Conservation (phyloP, 2,888 invertebrate species). For the Argyra leucocephala region DNA sequence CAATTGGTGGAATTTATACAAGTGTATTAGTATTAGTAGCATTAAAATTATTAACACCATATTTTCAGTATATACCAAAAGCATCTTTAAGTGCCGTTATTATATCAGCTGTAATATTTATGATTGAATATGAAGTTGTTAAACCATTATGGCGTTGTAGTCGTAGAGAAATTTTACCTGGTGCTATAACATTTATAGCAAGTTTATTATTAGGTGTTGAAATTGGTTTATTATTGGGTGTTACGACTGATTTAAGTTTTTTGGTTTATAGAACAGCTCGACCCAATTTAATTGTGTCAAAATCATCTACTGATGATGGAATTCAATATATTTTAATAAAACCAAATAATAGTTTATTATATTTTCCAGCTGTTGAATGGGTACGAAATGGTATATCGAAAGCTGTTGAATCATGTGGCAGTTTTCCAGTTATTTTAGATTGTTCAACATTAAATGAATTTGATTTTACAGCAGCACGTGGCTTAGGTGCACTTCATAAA, state of each 20-base stretch:
- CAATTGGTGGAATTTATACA: slow-evolving; percentile 76
- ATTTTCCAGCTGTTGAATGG: slow-evolving; percentile 77
- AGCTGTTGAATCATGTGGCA: slow-evolving; percentile 59
- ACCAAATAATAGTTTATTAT: slow-evolving; percentile 65
- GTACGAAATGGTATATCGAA: slow-evolving; percentile 68
- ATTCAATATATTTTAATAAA: slow-evolving; percentile 65
- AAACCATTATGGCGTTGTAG: slow-evolving; percentile 78
- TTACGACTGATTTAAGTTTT: slow-evolving; percentile 66
- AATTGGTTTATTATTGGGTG: slow-evolving; percentile 74
- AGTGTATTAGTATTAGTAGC: slow-evolving; percentile 73
- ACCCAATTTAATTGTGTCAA: slow-evolving; percentile 64
- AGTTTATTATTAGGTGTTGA: slow-evolving; percentile 78
- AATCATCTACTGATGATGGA: slow-evolving; percentile 59
- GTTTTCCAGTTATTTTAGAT: slow-evolving; percentile 69
- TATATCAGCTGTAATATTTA: slow-evolving; percentile 88
- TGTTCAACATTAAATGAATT: slow-evolving; percentile 70
- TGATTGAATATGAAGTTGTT: slow-evolving; percentile 84
- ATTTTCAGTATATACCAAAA: slow-evolving; percentile 82
- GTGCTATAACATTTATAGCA: slow-evolving; percentile 73
- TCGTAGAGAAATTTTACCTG: slow-evolving; percentile 65
- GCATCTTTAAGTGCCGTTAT: slow-evolving; percentile 85
- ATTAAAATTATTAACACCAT: slow-evolving; percentile 75
- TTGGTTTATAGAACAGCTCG: slow-evolving; percentile 72
- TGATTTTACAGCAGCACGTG: slow-evolving; percentile 80
- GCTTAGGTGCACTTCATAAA: slow-evolving; percentile 64